Evolutionary conservation across 2,113 vertebrate species (phyloP).

Genomic region (Aviceda subcristata): DNA sequence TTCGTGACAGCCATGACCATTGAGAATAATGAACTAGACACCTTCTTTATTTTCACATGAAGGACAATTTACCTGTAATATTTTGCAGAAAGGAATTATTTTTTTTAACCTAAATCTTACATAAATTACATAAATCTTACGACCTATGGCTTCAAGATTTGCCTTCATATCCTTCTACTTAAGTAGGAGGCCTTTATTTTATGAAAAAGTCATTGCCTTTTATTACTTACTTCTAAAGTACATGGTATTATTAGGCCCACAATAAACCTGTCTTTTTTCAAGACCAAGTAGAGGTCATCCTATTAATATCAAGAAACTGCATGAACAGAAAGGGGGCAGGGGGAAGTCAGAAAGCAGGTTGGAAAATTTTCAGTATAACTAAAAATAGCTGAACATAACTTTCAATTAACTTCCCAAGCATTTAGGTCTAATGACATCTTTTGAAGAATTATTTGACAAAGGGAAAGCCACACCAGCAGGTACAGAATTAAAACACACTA

Average conservation of each 20-base stretch:
- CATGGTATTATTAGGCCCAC: background rate
- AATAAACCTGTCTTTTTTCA: background rate
- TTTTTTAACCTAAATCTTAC: background rate
- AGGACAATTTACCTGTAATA: background rate
- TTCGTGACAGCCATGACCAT: accelerated
- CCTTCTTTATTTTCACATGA: background rate
- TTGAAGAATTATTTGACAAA: background rate
- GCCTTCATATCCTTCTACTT: background rate
- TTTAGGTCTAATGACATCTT: background rate
- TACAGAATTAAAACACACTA: background rate
- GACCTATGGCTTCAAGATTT: background rate
- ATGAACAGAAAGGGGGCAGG: accelerated
- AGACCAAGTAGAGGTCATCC: background rate
- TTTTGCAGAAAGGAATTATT: background rate
- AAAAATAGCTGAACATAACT: background rate
- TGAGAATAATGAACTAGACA: background rate
- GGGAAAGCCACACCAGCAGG: background rate
- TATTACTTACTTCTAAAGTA: background rate
- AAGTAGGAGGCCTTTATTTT: background rate
- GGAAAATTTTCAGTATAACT: background rate
- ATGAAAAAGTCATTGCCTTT: background rate
- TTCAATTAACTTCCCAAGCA: background rate
- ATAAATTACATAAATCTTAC: background rate
- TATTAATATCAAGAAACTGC: background rate
- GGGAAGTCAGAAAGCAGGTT: background rate